These are phyloP conservation scores for Bambusicola thoracicus DNA, from an alignment of 2,113 vertebrate species.

Conservation along the genomic window DNA sequence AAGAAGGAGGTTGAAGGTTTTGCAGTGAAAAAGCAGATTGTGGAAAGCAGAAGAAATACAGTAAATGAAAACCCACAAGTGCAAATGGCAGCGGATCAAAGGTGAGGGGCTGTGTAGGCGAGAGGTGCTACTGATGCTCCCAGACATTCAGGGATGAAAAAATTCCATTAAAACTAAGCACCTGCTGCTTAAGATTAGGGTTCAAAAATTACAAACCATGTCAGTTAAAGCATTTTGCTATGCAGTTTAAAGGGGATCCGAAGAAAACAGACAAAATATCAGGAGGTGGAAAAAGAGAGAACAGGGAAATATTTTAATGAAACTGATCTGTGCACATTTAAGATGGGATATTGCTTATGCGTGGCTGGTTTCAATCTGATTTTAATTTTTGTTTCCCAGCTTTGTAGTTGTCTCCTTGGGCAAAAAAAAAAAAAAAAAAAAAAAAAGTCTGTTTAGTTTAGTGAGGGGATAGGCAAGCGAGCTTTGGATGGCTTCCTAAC, in stretches of 20 bases:
- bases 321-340: conserved; percentile 5
- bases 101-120: conserved; percentile 59
- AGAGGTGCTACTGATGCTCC: conserved; percentile 53
- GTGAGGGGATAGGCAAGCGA: conserved; percentile 7
- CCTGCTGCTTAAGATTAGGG: conserved; percentile 59
- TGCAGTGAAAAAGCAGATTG: conserved; percentile 57
- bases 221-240: conserved; percentile 53
- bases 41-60: conserved; percentile 5
- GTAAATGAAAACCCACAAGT: conserved; percentile 69
- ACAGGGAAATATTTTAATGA: conserved; percentile 64
- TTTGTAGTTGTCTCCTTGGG: conserved; percentile 50
- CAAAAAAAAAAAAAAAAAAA: conserved; percentile 10
- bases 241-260: neutral
- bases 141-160: conserved; percentile 47
- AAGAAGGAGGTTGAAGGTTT: conserved; percentile 5
- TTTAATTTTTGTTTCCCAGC: conserved; percentile 40
- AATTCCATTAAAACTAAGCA: conserved; percentile 53
- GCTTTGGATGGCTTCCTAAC: conserved; percentile 56
- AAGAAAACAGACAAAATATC: conserved; percentile 13
- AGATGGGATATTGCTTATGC: conserved; percentile 25
- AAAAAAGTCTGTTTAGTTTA: conserved; percentile 41
- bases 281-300: conserved; percentile 23
- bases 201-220: conserved; percentile 26
- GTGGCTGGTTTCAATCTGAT: conserved; percentile 50
- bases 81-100: conserved; percentile 71